Percentiles rank a stretch among this genome's conserved stretches.
These are phyloP conservation scores for Eriosoma lanigerum DNA, from an alignment of 1,140 invertebrate genomes.

Conservation along the genomic window DNA sequence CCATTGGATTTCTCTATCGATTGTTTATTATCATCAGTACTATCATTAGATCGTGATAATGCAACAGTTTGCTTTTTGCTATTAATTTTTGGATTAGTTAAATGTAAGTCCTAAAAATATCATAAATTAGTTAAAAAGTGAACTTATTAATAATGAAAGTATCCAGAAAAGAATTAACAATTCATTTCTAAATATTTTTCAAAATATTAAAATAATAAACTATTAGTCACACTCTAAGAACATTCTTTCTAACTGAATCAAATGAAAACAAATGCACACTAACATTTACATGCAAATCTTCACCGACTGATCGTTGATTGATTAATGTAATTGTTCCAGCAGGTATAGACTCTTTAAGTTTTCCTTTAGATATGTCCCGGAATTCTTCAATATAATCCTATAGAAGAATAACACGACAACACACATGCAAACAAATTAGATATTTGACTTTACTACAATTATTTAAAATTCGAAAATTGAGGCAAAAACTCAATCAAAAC, in stretches of 20 bases:
- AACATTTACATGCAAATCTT: slow-evolving; percentile 85
- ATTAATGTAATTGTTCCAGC: slow-evolving; percentile 93
- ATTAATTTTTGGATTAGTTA: slow-evolving; percentile 44
- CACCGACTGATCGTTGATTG: slow-evolving; percentile 90
- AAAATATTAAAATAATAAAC: slow-evolving; percentile 1
- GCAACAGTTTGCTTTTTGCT: slow-evolving; percentile 36
- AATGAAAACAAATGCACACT: slow-evolving; percentile 38
- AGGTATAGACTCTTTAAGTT: slow-evolving; percentile 84
- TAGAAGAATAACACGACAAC: slow-evolving; percentile 58
- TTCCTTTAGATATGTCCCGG: slow-evolving; percentile 91
- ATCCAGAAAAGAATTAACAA: neutral
- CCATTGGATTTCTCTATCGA: slow-evolving; percentile 25
- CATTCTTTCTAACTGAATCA: neutral
- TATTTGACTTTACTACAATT: slow-evolving; percentile 57
- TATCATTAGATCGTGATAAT: slow-evolving; percentile 14
- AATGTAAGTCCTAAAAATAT: slow-evolving; percentile 36
- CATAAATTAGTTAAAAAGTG: neutral
- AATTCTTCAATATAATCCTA: slow-evolving; percentile 97
- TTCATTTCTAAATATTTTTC: neutral
- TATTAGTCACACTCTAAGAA: slow-evolving; percentile 4
- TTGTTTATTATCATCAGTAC: slow-evolving; percentile 23
- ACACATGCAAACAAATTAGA: slow-evolving; percentile 51
- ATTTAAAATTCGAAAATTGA: slow-evolving; percentile 59
- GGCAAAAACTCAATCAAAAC: slow-evolving; percentile 55
- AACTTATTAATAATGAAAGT: neutral